Evolutionary conservation across 2,888 invertebrate species (phyloP).

Genomic region (Cepaea hortensis): DNA sequence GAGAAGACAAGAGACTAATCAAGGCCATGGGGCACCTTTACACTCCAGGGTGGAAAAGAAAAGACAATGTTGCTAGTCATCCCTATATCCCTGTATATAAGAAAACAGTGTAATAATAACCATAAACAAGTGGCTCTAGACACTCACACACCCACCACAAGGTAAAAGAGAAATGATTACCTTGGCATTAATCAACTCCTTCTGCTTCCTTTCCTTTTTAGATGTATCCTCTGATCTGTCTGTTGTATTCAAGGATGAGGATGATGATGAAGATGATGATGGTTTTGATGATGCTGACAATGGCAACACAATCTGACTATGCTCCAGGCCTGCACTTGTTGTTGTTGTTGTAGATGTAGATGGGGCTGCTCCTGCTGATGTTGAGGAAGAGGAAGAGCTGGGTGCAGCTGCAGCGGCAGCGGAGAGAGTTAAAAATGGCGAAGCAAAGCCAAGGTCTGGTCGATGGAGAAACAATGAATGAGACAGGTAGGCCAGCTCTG

Average conservation of each 20-base stretch:
- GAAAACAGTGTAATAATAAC: too few species aligned
- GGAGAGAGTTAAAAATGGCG: conserved; percentile 30
- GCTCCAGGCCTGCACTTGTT: conserved; percentile 4
- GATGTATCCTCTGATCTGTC: conserved; percentile 2
- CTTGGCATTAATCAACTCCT: conserved; percentile 10
- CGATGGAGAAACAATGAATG: conserved; percentile 46
- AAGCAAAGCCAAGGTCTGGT: conserved; percentile 37
- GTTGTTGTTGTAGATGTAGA: conserved; percentile 29
- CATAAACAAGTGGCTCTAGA: too few species aligned
- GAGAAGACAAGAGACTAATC: too few species aligned
- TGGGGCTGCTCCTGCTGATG: conserved; percentile 13
- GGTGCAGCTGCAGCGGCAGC: conserved; percentile 28
- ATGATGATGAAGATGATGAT: conserved; percentile 21
- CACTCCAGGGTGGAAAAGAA: too few species aligned
- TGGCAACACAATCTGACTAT: conserved; percentile 32
- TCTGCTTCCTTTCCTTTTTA: conserved; percentile 8
- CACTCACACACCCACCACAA: too few species aligned
- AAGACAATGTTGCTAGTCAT: too few species aligned
- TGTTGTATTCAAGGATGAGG: conserved; percentile 1
- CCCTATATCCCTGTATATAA: too few species aligned
- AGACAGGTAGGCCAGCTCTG: conserved; percentile 47
- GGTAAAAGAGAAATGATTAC: too few species aligned
- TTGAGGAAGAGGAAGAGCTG: neutral
- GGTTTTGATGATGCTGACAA: conserved; percentile 6
- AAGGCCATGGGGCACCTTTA: too few species aligned